Conservation (phyloP, 2,113 vertebrate genomes). For the Cynoglossus semilaevis region DNA sequence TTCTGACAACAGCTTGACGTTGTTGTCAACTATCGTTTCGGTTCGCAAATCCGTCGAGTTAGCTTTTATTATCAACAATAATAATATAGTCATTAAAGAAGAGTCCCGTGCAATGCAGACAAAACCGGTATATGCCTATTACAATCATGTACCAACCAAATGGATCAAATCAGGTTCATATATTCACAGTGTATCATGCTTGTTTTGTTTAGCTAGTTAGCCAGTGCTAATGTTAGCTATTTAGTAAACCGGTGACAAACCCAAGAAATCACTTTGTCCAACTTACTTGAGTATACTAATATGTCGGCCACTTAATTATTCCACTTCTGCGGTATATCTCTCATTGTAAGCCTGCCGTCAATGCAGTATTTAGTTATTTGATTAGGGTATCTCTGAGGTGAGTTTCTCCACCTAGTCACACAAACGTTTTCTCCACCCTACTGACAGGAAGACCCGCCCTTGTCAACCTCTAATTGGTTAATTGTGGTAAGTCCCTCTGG, state of each 20-base stretch:
- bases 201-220: conserved; percentile 44
- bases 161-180: no score
- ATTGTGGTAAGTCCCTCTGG: background rate
- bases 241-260: background rate
- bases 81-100: no score
- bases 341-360: conserved; percentile 40
- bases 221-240: conserved; percentile 24
- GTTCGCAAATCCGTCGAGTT: no score
- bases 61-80: no score
- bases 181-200: conserved; percentile 9
- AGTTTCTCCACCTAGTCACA: background rate
- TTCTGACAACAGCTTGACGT: conserved; percentile 4
- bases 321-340: conserved; percentile 21
- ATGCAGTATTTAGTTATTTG: background rate
- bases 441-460: background rate
- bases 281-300: conserved; percentile 51
- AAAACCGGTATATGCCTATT: no score
- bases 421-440: background rate
- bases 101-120: no score
- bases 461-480: background rate
- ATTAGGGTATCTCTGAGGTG: background rate
- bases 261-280: background rate
- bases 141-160: no score
- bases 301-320: conserved; percentile 12
- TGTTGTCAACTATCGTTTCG: background rate